These are phyloP conservation scores for Epizoanthus illoricatus DNA, from an alignment of 92 coral and sea anemone species.

Conservation along the genomic window DNA sequence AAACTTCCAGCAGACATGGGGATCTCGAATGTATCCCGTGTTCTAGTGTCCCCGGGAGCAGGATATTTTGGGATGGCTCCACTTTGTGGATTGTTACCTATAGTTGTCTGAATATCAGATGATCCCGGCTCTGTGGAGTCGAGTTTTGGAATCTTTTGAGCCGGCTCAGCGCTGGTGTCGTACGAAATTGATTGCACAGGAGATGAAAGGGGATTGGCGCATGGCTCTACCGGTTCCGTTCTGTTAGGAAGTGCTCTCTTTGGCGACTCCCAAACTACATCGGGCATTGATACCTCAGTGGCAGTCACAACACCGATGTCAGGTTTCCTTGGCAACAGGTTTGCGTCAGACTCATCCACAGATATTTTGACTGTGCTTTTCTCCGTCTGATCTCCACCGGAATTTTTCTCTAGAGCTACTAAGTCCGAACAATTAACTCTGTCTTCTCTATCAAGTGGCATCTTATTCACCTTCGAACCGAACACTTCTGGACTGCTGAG, in stretches of 20 bases:
- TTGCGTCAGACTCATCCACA: not conserved
- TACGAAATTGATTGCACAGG: not conserved
- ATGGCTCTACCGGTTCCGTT: not conserved
- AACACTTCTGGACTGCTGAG: not conserved
- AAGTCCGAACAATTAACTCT: not conserved
- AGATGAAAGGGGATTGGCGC: not conserved
- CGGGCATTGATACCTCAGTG: conserved; percentile 5
- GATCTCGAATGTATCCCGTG: not conserved
- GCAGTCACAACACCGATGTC: not conserved
- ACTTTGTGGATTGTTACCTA: not conserved
- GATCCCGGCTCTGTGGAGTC: not conserved
- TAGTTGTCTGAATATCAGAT: not conserved
- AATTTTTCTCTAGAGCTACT: not conserved
- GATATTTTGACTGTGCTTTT: not conserved
- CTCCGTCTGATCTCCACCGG: not conserved
- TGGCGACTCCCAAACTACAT: conserved; percentile 19
- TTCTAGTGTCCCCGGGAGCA: not conserved
- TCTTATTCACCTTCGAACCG: not conserved
- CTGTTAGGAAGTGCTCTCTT: not conserved
- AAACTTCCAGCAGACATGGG: not conserved
- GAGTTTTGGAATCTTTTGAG: conserved; percentile 23
- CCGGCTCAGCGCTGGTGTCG: conserved; percentile 1
- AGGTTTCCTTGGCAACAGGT: not conserved
- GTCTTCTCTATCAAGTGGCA: not conserved
- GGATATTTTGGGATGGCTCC: not conserved